These are phyloP conservation scores for Cervus canadensis DNA, from an alignment of 2,113 vertebrate genomes.

Conservation along the genomic window DNA sequence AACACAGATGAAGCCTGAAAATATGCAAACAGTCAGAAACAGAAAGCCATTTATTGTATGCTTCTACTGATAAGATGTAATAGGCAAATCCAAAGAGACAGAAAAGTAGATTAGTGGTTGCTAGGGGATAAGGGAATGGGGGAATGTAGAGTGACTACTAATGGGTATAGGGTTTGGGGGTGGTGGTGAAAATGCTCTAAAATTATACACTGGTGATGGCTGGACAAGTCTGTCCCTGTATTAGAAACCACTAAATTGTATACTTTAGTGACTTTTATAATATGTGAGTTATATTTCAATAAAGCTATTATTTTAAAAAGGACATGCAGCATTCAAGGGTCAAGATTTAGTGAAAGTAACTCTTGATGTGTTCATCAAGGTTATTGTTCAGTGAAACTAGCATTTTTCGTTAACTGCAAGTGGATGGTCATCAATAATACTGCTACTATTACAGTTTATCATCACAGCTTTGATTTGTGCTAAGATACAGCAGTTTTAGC, in stretches of 20 bases:
- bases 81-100: not conserved
- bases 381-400: not conserved
- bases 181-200: constrained; percentile 14
- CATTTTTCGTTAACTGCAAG: constrained; percentile 15
- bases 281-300: not conserved
- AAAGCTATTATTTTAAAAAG: constrained; percentile 18
- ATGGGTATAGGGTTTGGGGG: not conserved
- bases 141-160: not conserved
- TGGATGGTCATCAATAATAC: not conserved
- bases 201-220: not conserved
- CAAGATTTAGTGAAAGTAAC: constrained; percentile 18
- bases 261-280: not conserved
- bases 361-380: not conserved
- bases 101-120: not conserved
- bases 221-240: not conserved
- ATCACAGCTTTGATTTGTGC: not conserved
- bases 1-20: constrained; percentile 11
- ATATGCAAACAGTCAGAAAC: not conserved
- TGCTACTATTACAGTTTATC: not conserved
- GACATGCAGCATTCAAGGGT: not conserved
- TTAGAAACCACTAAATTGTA: not conserved
- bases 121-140: not conserved
- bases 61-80: not conserved
- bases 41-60: not conserved
- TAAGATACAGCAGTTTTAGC: not conserved